Evolutionary conservation across 2,888 invertebrate genomes (phyloP).

Genomic region (Lasioglossum morio): DNA sequence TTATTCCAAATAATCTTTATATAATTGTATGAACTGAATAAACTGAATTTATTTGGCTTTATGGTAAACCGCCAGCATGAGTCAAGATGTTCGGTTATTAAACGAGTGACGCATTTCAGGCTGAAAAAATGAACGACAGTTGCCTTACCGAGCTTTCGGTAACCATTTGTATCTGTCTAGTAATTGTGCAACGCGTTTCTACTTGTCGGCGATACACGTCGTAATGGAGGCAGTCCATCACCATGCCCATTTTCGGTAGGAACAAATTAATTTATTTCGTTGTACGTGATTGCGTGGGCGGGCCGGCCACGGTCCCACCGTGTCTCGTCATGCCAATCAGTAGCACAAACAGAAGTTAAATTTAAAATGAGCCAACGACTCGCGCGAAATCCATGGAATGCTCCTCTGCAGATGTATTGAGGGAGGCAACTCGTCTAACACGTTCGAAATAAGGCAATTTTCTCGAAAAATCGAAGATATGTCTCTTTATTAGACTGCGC

Average conservation of each 20-base stretch:
- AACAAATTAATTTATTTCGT: slow-evolving; percentile 70
- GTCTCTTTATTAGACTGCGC: too few relatives aligned
- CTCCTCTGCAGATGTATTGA: slow-evolving; percentile 28
- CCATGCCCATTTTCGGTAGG: slow-evolving; percentile 57
- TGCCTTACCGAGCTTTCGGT: slow-evolving; percentile 33
- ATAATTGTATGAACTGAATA: not conserved
- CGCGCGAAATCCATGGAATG: slow-evolving; percentile 56
- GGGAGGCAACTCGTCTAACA: not conserved
- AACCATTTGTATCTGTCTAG: slow-evolving; percentile 54
- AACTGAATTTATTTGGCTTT: not conserved
- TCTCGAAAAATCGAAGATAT: not conserved
- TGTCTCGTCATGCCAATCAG: slow-evolving; percentile 63
- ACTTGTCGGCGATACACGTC: not conserved
- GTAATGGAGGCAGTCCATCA: slow-evolving; percentile 57
- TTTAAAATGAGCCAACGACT: slow-evolving; percentile 63
- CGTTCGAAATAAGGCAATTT: not conserved
- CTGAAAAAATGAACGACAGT: slow-evolving; percentile 12
- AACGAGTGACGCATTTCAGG: slow-evolving; percentile 1
- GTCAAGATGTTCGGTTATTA: not conserved
- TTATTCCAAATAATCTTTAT: not conserved
- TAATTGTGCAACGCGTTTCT: slow-evolving; percentile 53
- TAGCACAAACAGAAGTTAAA: slow-evolving; percentile 70
- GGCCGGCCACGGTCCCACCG: slow-evolving; percentile 14
- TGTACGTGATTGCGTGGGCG: slow-evolving; percentile 55
- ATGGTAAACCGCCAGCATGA: not conserved